Evolutionary conservation across 2,113 vertebrate genomes (phyloP).

Genomic region (Rhinogobius similis): DNA sequence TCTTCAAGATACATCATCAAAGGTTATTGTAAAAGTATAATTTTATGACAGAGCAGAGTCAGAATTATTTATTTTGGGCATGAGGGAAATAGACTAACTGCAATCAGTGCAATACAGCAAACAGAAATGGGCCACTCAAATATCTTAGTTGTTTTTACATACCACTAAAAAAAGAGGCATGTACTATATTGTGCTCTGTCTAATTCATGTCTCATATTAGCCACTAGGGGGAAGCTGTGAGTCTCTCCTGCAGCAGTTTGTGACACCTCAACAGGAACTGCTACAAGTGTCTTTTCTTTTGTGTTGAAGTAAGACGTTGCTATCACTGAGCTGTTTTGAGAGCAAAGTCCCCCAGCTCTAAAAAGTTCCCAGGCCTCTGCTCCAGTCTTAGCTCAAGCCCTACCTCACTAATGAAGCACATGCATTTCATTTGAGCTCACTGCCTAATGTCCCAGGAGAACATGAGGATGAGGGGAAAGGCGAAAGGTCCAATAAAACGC

Average conservation of each 20-base stretch:
- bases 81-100: too few relatives aligned
- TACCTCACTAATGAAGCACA: conserved; percentile 66
- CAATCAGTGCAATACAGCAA: too few relatives aligned
- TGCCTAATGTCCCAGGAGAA: conserved; percentile 54
- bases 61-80: too few relatives aligned
- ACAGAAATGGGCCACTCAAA: too few relatives aligned
- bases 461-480: conserved; percentile 32
- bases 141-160: background rate
- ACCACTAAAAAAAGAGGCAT: background rate
- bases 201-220: background rate
- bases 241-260: conserved; percentile 30
- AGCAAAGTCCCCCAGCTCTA: conserved; percentile 29
- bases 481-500: conserved; percentile 53
- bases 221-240: conserved; percentile 70
- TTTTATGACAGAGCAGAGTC: too few relatives aligned
- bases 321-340: conserved; percentile 39
- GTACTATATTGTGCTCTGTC: background rate
- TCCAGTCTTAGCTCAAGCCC: conserved; percentile 29
- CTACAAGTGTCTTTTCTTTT: conserved; percentile 20
- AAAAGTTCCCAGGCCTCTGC: conserved; percentile 42
- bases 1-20: too few relatives aligned
- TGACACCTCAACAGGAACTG: conserved; percentile 16
- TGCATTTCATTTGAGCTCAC: conserved; percentile 58
- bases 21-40: too few relatives aligned
- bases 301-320: conserved; percentile 26